Base-by-base conservation (phyloP, 2,113 vertebrate genomes). In the Dasyornis broadbenti region DNA sequence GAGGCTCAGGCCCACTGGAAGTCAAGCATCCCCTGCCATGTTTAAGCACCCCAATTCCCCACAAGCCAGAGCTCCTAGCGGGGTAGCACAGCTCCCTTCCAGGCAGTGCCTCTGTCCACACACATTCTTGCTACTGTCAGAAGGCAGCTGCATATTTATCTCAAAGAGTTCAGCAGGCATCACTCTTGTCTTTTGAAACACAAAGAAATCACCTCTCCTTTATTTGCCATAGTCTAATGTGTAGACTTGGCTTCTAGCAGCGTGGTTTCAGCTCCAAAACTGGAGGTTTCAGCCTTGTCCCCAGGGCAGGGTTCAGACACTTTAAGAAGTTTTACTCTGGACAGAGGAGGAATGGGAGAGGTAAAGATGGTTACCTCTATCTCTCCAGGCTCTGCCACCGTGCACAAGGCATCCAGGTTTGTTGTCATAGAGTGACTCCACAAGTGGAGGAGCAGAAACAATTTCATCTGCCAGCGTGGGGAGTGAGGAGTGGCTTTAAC, bases 21-120 rank as follows among this genome's bases (percentile, higher is more conserved):
- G 52, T 28, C 57, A 56, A 50, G 9, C 15, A 44, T 33, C 44
- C 30, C 1, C 3, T 23, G 13, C 7, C 37, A 4, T 21, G 37
- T 60, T 65, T 49, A 65, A 21, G 16, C 15, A 63, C 11, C 7
- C 0, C 0, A 47, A 10, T 6, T 72, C 24, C 22, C 59, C 63
- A 6, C 2, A 71, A 66, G 22, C 30, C 40, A 30, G 20, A 77
- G 21, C 19, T 81, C 24, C 0, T 2, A 40, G 9, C 0, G 0
- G 10, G 11, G 22, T 30, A 82, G 11, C 27, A 16, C 23, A 33
- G 30, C 10, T 72, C 31, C 42, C 14, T 91, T 84, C 5, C 37
- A 68, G 28, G 31, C 37, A 39, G 7, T 15, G 8, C 5, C 10
- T 40, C 35, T 69, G n/a, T 61, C 18, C 49, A 17, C 20, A 24